Conservation (phyloP, 2,888 invertebrate species). For the Leptopterna dolabrata region DNA sequence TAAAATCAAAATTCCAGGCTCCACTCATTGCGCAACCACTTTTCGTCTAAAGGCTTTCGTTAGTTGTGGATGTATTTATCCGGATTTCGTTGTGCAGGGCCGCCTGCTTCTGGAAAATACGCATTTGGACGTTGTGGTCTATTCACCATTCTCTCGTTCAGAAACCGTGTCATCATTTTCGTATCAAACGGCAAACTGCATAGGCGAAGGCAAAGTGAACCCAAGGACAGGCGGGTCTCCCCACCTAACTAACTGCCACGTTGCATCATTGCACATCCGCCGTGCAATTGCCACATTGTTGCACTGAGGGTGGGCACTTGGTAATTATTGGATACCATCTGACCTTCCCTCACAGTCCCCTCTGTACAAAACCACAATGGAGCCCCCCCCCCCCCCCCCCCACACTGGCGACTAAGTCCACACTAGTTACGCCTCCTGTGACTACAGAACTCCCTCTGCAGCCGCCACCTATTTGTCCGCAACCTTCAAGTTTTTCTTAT, state of each 20-base stretch:
- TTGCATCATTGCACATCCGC: constrained; percentile 18
- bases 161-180: neutral
- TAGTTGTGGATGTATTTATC: no score
- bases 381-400: neutral
- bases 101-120: no score
- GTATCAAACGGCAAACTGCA: neutral
- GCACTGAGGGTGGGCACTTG: no score
- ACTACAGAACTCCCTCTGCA: no score
- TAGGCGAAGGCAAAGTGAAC: neutral
- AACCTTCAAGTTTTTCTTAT: neutral
- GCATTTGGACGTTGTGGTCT: no score
- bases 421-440: no score
- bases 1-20: no score
- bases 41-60: no score
- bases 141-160: no score
- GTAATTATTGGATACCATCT: constrained; percentile 13
- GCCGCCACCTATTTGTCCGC: neutral
- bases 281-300: constrained; percentile 14
- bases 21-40: no score
- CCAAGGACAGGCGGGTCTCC: neutral
- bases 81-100: no score
- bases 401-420: neutral
- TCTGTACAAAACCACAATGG: neutral
- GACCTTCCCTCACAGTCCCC: neutral
- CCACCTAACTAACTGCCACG: neutral